Percentiles rank a stretch among this genome's conserved stretches.
phyloP scores from a whole-genome alignment of 2,888 invertebrate genomes.

The Megaustenia siamemsis region DNA sequence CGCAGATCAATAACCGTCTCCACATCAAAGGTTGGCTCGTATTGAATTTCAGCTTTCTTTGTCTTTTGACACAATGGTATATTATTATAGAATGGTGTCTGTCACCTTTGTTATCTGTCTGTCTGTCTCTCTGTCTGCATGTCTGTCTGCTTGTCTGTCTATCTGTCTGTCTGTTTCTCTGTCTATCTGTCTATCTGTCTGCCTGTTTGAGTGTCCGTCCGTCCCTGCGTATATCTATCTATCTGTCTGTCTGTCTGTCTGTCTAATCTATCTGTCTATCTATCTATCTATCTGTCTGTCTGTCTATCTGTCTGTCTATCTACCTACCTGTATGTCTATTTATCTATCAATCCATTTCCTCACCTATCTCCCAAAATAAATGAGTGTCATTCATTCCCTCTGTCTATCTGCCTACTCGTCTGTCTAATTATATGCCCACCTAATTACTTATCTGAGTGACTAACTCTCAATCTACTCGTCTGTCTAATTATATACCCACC shows the following conservation, averaged over 20 bases:
- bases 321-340: too few species aligned
- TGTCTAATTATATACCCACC: too few species aligned
- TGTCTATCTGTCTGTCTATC: too few species aligned
- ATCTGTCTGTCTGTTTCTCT: not conserved
- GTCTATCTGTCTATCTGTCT: slow-evolving; percentile 1
- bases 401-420: not conserved
- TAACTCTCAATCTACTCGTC: not conserved
- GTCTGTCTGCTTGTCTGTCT: not conserved
- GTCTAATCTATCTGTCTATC: not conserved
- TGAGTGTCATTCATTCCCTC: not conserved
- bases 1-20: too few species aligned
- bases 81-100: too few species aligned
- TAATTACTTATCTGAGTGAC: not conserved
- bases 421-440: not conserved
- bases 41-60: too few species aligned
- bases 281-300: not conserved
- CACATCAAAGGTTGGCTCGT: too few species aligned
- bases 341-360: not conserved
- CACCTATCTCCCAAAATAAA: too few species aligned
- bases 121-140: not conserved
- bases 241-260: not conserved
- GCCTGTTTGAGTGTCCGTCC: not conserved
- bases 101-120: not conserved
- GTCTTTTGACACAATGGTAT: too few species aligned
- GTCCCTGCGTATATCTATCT: not conserved